Base-by-base conservation (phyloP, 2,888 invertebrate genomes). In the Criorhina ranunculi region DNA sequence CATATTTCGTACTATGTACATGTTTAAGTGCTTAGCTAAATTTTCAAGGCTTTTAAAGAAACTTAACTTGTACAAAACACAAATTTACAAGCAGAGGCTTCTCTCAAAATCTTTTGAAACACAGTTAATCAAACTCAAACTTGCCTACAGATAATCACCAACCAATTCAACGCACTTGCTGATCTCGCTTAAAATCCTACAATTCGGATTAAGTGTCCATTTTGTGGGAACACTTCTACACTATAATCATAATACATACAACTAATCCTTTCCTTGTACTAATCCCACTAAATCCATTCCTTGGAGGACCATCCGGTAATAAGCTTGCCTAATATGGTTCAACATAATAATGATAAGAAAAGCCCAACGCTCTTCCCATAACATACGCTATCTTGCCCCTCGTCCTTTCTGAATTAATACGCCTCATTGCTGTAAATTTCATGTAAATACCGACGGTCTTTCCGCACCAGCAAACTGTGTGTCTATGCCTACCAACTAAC, bases 311-410 rank as follows among this genome's bases (percentile, higher is more conserved):
- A 40, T 49, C 55, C 55, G 17, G 46, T 62, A 75, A 62, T 75
- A 75, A 75, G 46, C 42, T 8, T 12, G 57, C 55, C 44, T 81
- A 77, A 64, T 77, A 77, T 60, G 64, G 19, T 53, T 53, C 42
- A 51, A 72, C 64, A 72, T 82, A 59, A 82, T 72, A 82, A 77
- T 64, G 76, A 81, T 81, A 77, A 81, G 81, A 76, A 81, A 77
- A 76, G 17, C 70, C n/a, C 17, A 64, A 44, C 35, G 33, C 35
- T 42, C 9, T 53, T 40, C 19, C 44, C 44, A 11, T 8, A 67
- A 44, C 75, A 78, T 78, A 72, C 66, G 70, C 70, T 81, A 81
- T 76, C 81, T 76, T 62, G 51, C 64, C 29, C 64, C 44, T 31
- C n/a, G 59, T 75, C 44, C 69, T 66, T 66, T 79, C 42, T 33